Base-by-base conservation (phyloP, 1,140 invertebrate genomes). In the Tetragonula clypearis region DNA sequence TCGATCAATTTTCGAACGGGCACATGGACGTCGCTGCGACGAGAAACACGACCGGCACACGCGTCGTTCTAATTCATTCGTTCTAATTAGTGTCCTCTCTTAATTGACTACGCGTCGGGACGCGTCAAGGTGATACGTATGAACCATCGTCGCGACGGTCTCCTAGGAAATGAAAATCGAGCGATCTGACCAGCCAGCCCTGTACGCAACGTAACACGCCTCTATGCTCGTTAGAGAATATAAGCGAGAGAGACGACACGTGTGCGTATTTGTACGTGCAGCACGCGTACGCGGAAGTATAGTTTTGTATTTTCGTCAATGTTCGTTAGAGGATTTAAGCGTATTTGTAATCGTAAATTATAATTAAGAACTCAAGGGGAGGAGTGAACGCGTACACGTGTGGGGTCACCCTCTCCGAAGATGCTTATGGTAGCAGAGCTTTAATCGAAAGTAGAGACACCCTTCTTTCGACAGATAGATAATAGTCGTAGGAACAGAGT, bases 361-460 rank as follows among this genome's bases (percentile, higher is more conserved):
- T 4, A 35, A 23, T 1, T 55, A 62, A 60, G 49, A 30, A 35
- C 2, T 35, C 2, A 11, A 19, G 56, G 26, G 41, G 35, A 26
- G 23, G 53, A 26, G 41, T 41, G 41, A 41, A 41, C 41, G 41
- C 41, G 41, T 41, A 41, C 41, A 21, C 19, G 4, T 0, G 15
- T 35, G 35, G 35, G 15, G 2, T 23, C 53, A 49, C 9, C 74
- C 11, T 17, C 74, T 19, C 8, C 19, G 35, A 77, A n/a, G n/a
- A 88, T 79, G 60, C 80, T 89, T 83, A 83, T 83, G 79, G 79
- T 81, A 88, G 65, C 62, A 60, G 19, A 75, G 82, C 73, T 53
- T 75, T 56, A 56, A 75, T 21, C 14, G 23, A 56, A 75, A 56
- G 73, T 75, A 75, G 73, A 75, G 73, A 12, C 19, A 21, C 17